Conservation (phyloP, 2,113 vertebrate species). For the Chelonoidis abingdonii region DNA sequence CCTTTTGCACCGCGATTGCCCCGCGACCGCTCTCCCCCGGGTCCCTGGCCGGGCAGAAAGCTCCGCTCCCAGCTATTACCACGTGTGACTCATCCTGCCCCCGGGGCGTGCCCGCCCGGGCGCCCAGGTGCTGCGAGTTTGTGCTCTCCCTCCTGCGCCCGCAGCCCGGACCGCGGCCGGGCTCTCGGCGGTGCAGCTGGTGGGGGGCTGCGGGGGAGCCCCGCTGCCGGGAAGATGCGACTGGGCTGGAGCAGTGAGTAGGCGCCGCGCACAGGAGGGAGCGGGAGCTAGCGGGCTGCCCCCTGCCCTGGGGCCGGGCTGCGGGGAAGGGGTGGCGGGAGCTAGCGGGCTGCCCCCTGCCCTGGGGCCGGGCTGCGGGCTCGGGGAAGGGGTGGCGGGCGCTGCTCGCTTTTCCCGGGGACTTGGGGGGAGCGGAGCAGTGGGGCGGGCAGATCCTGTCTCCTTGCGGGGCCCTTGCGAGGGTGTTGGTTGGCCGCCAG, state of each 20-base stretch:
- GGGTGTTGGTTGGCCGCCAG: too few relatives aligned
- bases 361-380: neutral
- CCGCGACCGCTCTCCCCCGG: too few relatives aligned
- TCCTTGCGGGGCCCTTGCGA: too few relatives aligned
- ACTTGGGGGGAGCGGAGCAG: too few relatives aligned
- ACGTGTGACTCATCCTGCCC: neutral
- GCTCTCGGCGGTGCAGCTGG: neutral
- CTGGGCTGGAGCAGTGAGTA: conserved; percentile 19
- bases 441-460: accelerated
- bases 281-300: too few relatives aligned
- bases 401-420: too few relatives aligned
- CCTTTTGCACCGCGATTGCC: too few relatives aligned
- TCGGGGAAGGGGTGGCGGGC: neutral
- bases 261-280: neutral
- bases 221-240: neutral
- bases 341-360: neutral
- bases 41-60: neutral
- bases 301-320: too few relatives aligned
- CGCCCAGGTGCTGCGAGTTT: neutral
- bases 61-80: neutral
- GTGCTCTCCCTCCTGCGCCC: accelerated
- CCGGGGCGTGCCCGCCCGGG: neutral
- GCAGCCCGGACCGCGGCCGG: accelerated
- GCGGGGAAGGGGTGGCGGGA: too few relatives aligned
- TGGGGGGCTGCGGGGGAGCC: too few relatives aligned